A percentile compares a stretch with the other conserved stretches of the same genome.
phyloP scores from a whole-genome alignment of 1,140 invertebrate genomes.

The Aricia agestis region DNA sequence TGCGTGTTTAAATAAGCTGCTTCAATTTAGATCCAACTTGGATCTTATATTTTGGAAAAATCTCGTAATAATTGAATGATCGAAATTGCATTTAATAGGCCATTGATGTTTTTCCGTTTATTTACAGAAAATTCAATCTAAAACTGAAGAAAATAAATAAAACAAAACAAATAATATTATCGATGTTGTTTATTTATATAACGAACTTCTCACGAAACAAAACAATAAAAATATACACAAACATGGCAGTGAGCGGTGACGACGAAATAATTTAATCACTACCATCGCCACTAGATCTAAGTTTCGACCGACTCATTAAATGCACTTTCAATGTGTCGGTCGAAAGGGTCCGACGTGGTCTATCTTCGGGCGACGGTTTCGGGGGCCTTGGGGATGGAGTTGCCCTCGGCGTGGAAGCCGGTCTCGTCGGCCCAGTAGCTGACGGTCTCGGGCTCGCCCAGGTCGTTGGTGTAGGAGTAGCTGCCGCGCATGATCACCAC shows the following conservation, averaged over 20 bases:
- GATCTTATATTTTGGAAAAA: too few relatives aligned
- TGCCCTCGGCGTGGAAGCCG: slow-evolving; percentile 72
- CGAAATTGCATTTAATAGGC: too few relatives aligned
- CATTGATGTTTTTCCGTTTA: too few relatives aligned
- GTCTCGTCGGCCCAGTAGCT: slow-evolving; percentile 76
- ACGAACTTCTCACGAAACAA: slow-evolving; percentile 19
- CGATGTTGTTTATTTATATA: slow-evolving; percentile 7
- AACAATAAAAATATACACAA: slow-evolving; percentile 58
- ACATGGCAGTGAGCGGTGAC: slow-evolving; percentile 53
- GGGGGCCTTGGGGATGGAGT: slow-evolving; percentile 46
- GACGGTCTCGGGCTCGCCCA: slow-evolving; percentile 55
- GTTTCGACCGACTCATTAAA: slow-evolving; percentile 21
- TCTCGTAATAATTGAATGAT: too few relatives aligned
- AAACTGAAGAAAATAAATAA: background rate
- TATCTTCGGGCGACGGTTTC: slow-evolving; percentile 36
- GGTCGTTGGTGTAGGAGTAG: slow-evolving; percentile 52
- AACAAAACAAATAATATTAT: slow-evolving; percentile 13
- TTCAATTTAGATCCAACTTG: too few relatives aligned
- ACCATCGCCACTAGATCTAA: slow-evolving; percentile 13
- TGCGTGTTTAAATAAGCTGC: too few relatives aligned
- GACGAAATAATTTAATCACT: slow-evolving; percentile 31
- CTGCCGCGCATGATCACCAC: slow-evolving; percentile 64
- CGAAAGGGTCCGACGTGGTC: slow-evolving; percentile 15
- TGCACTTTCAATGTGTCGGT: slow-evolving; percentile 19
- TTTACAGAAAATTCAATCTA: too few relatives aligned